A percentile compares a stretch with the other conserved stretches of the same genome.
phyloP scores from a whole-genome alignment of 2,797 vertebrate genomes.

The Nothura maculosa region DNA sequence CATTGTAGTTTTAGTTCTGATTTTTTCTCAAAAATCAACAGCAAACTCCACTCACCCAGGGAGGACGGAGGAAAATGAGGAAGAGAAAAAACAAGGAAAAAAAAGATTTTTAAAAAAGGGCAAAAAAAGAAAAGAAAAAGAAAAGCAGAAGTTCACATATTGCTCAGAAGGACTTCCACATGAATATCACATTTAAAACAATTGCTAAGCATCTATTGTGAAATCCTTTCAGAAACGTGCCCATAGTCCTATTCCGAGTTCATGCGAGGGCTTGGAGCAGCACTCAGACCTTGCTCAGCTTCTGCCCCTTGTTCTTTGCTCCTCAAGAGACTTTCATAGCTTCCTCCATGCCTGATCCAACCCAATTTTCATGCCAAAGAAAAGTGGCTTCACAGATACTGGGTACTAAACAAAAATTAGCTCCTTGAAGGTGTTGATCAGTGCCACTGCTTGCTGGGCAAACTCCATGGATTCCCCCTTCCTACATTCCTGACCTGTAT shows the following conservation, averaged over 20 bases:
- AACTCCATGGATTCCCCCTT: not conserved
- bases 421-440: not conserved
- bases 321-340: not conserved
- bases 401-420: not conserved
- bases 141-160: no score
- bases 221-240: not conserved
- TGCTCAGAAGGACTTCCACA: not conserved
- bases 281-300: not conserved
- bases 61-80: not conserved
- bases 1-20: not conserved
- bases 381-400: not conserved
- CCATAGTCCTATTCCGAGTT: not conserved
- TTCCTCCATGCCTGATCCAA: not conserved
- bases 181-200: not conserved
- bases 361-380: not conserved
- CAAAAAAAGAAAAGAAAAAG: no score
- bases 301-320: not conserved
- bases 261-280: not conserved
- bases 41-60: not conserved
- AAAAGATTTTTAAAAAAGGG: no score
- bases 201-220: not conserved
- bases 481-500: not conserved
- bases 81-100: no score
- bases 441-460: not conserved
- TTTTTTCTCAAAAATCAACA: not conserved